These are phyloP conservation scores for Pantala flavescens DNA, from an alignment of 1,140 invertebrate species.

Conservation along the genomic window DNA sequence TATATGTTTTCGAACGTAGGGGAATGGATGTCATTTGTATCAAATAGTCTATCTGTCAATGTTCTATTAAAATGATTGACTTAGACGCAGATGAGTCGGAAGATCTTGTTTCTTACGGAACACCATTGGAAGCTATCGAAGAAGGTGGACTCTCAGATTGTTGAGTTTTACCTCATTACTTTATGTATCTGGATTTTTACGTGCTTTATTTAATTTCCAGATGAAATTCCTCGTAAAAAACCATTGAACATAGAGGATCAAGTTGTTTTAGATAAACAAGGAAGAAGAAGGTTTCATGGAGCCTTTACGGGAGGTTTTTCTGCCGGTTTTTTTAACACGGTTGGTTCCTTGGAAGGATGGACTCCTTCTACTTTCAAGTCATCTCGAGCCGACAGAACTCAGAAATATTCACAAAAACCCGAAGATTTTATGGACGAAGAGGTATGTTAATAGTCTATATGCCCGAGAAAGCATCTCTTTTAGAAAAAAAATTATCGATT, in stretches of 20 bases:
- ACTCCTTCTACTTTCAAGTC: constrained; percentile 85
- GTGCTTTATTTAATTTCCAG: constrained; percentile 36
- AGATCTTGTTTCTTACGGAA: not conserved
- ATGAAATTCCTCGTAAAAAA: constrained; percentile 67
- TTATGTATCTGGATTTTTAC: not conserved
- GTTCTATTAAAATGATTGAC: not conserved
- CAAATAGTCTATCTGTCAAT: too few species aligned
- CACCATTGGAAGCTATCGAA: not conserved
- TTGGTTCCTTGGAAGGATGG: constrained; percentile 94
- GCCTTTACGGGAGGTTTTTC: constrained; percentile 99
- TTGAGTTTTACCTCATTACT: not conserved
- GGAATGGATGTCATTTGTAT: too few species aligned
- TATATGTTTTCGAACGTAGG: too few species aligned
- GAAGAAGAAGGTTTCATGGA: constrained; percentile 89
- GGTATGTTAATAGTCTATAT: constrained; percentile 31
- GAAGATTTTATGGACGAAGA: constrained; percentile 99
- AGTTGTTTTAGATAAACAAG: constrained; percentile 80
- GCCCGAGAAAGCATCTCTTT: constrained; percentile 13
- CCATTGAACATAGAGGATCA: constrained; percentile 79
- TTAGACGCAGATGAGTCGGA: not conserved
- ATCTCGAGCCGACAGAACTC: constrained; percentile 58
- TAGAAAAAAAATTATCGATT: not conserved
- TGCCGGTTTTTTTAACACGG: constrained; percentile 95
- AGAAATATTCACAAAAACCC: constrained; percentile 45
- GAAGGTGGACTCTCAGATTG: not conserved